Conservation (phyloP, 2,113 vertebrate genomes). For the Centrocercus urophasianus region DNA sequence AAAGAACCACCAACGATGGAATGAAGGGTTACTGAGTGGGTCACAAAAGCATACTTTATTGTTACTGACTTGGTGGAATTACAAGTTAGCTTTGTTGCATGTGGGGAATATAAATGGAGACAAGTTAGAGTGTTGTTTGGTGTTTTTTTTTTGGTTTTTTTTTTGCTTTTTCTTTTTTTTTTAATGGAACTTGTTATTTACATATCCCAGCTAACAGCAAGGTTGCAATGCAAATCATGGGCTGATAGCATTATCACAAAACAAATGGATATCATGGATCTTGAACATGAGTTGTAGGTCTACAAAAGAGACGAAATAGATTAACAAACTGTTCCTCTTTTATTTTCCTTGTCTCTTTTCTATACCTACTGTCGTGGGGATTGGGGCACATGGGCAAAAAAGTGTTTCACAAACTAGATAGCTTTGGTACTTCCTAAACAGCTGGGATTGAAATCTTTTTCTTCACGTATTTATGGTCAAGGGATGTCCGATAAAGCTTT, state of each 20-base stretch:
- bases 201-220: background rate
- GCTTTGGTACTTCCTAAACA: fast-evolving
- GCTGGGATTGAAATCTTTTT: background rate
- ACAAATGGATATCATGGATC: background rate
- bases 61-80: background rate
- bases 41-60: background rate
- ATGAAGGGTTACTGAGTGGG: background rate
- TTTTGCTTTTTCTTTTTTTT: too few species aligned
- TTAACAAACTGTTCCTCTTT: background rate
- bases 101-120: background rate
- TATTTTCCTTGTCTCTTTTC: fast-evolving
- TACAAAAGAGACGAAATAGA: background rate
- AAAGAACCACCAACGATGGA: background rate
- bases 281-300: too few species aligned
- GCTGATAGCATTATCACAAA: background rate
- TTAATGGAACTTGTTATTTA: background rate
- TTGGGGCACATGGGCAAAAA: background rate
- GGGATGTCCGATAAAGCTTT: background rate
- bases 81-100: background rate
- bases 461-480: background rate
- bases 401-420: background rate
- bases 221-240: background rate
- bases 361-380: background rate
- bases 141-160: too few species aligned
- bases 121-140: background rate